Percentiles rank a stretch among this genome's conserved stretches.
Conservation (phyloP, 2,888 invertebrate genomes). For the Aphidoletes aphidimyza region DNA sequence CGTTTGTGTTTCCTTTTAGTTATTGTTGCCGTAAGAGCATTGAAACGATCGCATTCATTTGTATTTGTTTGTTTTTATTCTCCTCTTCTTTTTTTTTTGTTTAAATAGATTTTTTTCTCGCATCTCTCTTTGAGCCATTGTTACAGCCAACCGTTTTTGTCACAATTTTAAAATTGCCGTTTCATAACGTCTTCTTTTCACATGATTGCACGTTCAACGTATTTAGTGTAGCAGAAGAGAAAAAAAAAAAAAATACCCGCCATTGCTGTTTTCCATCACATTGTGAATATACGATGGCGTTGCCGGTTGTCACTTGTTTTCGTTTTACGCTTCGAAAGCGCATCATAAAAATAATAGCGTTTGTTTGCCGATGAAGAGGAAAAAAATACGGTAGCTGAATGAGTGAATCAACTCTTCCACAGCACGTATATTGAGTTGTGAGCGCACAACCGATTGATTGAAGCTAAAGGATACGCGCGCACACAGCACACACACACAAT, state of each 20-base stretch:
- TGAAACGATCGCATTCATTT: neutral
- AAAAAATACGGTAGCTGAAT: neutral
- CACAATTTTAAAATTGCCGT: slow-evolving; percentile 39
- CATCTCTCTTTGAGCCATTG: neutral
- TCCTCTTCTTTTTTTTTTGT: neutral
- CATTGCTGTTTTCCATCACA: slow-evolving; percentile 19
- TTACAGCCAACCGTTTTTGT: slow-evolving; percentile 17
- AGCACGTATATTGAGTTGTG: neutral
- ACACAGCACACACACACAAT: neutral
- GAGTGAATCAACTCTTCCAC: slow-evolving; percentile 5
- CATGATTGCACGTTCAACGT: slow-evolving; percentile 24
- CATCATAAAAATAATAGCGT: slow-evolving; percentile 49
- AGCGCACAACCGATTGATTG: no score
- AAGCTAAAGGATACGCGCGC: neutral
- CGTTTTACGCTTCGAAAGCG: neutral
- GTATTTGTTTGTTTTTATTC: neutral
- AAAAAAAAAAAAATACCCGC: neutral
- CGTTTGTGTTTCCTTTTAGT: neutral
- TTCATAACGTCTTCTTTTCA: neutral
- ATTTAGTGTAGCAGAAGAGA: slow-evolving; percentile 1
- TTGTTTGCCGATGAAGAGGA: neutral
- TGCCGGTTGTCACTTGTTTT: neutral
- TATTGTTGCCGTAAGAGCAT: neutral
- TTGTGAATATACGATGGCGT: neutral
- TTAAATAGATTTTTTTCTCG: neutral